Evolutionary conservation across 2,113 vertebrate genomes (phyloP).

Genomic region (Vulpes lagopus): DNA sequence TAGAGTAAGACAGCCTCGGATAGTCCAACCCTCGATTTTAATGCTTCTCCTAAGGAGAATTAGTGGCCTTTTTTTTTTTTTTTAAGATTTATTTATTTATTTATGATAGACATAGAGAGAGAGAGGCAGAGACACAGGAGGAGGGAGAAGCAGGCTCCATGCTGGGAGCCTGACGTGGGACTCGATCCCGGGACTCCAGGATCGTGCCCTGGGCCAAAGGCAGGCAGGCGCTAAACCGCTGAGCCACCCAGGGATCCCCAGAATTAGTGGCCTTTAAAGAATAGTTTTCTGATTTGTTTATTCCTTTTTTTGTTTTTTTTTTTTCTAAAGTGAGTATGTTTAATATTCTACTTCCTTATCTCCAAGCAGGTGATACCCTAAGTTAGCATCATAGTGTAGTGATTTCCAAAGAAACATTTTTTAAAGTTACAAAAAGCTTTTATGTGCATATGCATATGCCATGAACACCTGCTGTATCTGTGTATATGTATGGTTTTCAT

Average conservation of each 20-base stretch:
- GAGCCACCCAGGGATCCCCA: background rate
- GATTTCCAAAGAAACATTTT: constrained; percentile 49
- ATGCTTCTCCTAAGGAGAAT: background rate
- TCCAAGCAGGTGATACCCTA: constrained; percentile 22
- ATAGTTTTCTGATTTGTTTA: background rate
- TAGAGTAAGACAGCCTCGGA: background rate
- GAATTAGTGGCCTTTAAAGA: constrained; percentile 23
- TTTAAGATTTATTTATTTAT: too few species aligned
- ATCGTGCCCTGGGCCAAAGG: too few species aligned
- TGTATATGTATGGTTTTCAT: background rate
- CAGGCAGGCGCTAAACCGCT: too few species aligned
- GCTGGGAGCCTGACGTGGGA: too few species aligned
- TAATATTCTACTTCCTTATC: constrained; percentile 20
- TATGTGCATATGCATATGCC: background rate
- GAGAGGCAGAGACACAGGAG: too few species aligned
- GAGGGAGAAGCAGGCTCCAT: too few species aligned
- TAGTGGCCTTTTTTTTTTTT: background rate
- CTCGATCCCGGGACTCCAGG: too few species aligned
- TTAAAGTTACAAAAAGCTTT: background rate
- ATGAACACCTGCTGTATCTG: background rate
- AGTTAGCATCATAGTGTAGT: background rate
- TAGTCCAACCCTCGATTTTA: background rate
- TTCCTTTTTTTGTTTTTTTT: background rate
- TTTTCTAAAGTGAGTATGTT: background rate
- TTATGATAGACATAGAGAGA: too few species aligned